These are phyloP conservation scores for Drosophila watanabei DNA, from an alignment of 1,140 invertebrate species.

Conservation along the genomic window DNA sequence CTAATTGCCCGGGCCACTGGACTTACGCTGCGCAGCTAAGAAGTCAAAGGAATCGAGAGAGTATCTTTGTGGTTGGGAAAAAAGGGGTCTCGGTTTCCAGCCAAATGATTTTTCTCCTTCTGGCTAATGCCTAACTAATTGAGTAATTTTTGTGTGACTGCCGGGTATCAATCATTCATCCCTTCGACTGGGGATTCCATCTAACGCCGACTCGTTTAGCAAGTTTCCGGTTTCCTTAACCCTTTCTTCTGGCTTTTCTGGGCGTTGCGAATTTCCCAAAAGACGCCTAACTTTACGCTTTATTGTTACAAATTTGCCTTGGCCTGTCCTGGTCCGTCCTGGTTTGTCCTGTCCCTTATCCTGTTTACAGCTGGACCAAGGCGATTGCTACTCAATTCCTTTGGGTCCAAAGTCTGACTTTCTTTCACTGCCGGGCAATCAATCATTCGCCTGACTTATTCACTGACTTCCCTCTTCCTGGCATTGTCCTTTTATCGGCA, in stretches of 20 bases:
- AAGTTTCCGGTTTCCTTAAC: conserved; percentile 43
- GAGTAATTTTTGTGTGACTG: conserved; percentile 77
- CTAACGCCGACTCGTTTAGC: conserved; percentile 51
- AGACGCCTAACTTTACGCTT: conserved; percentile 73
- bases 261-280: conserved; percentile 77
- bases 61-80: conserved; percentile 31
- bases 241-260: conserved; percentile 23
- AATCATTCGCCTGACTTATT: conserved; percentile 74
- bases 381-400: conserved; percentile 53
- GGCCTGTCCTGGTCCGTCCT: conserved; percentile 34
- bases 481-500: conserved; percentile 47
- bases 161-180: conserved; percentile 70
- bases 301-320: conserved; percentile 77
- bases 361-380: conserved; percentile 56
- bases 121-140: conserved; percentile 78
- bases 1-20: conserved; percentile 71
- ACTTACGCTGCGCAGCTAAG: conserved; percentile 45
- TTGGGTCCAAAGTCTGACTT: conserved; percentile 55
- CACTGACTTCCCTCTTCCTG: conserved; percentile 26
- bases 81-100: conserved; percentile 37
- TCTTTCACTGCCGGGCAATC: conserved; percentile 72
- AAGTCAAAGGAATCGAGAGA: conserved; percentile 20
- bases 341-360: conserved; percentile 50
- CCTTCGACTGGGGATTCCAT: conserved; percentile 21
- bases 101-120: conserved; percentile 61